Base-by-base conservation (phyloP, 2,113 vertebrate genomes). In the Phalacrocorax aristotelis region DNA sequence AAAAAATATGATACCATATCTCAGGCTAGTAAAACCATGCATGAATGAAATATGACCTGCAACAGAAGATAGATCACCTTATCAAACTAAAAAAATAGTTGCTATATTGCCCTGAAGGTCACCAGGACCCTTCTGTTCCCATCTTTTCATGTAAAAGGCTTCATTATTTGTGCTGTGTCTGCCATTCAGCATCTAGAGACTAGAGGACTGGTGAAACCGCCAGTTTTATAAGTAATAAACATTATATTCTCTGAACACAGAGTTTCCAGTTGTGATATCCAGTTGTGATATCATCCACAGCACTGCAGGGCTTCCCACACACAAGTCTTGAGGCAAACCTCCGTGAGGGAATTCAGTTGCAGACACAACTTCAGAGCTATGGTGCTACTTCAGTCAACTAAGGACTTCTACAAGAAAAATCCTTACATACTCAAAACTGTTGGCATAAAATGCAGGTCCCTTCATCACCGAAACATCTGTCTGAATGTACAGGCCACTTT, bases 261-360 rank as follows among this genome's bases (percentile, higher is more conserved):
- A 87, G 54, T 87, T 89, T 95, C 89, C 78, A 93, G 65, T 82
- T 93, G 55, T 55, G 78, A 87, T 81, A 95, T 91, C 66, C 83
- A 90, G 83, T 65, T 83, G 87, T 92, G 91, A 64, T 87, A 83
- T 83, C 72, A 94, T 89, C 89, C 6, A 2, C 70, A 92, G 42
- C 69, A 70, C 80, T 74, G 57, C 74, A 76, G 57, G 40, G 21
- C 72, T 95, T 91, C 72, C 72, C 60, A 84, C 69, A 82, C 26
- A 15, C 6, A 65, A 68, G 69, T 82, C 69, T 76, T 65, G 64
- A 91, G 69, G 84, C 51, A 93, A 92, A 96, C 21, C 49, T 91
- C 74, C 34, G 2, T 3, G 32, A 60, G 72, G 87, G 69, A 96
- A 95, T 93, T 91, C 77, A 69, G 65, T 38, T 79, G 81, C 93